Evolutionary conservation across 1,140 invertebrate species (phyloP), one percentile per base, ranked within the genome.

Genomic region (Procambarus virginalis): DNA sequence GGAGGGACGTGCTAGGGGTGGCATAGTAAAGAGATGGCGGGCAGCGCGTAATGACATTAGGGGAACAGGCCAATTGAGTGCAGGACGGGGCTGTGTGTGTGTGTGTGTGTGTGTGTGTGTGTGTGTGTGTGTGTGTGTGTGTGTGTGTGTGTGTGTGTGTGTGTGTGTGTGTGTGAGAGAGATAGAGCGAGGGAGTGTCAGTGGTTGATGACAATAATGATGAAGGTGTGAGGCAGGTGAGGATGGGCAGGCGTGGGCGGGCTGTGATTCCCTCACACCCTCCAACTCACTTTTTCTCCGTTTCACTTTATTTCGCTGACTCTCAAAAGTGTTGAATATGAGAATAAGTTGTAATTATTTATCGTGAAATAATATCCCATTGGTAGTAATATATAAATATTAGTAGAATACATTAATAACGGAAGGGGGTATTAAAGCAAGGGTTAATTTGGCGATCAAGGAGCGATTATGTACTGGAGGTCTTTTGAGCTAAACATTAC

Each of bases 401-500:
- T 58, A 58, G 55, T 58, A 58, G 6, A 58, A 58, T 58, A 9
- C 12, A 58, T 58, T 58, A 58, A 12, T 9, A 9, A 58, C 6
- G 55, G 55, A 58, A 8, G 55, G n/a, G n/a, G 12, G 55, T 58
- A 58, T 58, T 58, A 9, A 12, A 58, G 55, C 55, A 12, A 58
- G 8, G 55, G 6, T 6, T 6, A 58, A 58, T 58, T 58, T 12
- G 1, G 34, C 55, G 1, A 58, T 9, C 55, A 2, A 58, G 12
- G 55, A 58, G 34, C 34, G 34, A 34, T 34, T 34, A 34, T 34
- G 34, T 34, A 34, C 34, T 34, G 34, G 34, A 34, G 51, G 6
- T 55, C 2, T 9, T 64, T 4, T 64, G 84, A 85, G 73, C 84
- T 34, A 85, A 85, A 85, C 73, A 49, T 77, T 85, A 75, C 84